Evolutionary conservation across 2,113 vertebrate genomes (phyloP), one percentile per base, ranked within the genome.

Genomic region (Pachycephala philippinensis): DNA sequence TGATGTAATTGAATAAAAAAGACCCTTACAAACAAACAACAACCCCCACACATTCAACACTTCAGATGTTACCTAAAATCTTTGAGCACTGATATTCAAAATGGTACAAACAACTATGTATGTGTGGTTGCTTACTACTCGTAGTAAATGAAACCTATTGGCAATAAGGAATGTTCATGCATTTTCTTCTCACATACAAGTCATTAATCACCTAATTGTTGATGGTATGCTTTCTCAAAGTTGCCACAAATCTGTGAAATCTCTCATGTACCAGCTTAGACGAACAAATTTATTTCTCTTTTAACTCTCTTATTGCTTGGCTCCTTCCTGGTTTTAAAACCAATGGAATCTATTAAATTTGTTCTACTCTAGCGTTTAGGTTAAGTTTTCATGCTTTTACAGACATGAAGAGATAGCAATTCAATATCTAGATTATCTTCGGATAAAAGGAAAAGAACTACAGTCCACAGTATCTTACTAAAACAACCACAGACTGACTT

Each of bases 1-100:
- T 65, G 9, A 3, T 35, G 2, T 18, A 61, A 45, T 37, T 18
- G 2, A 75, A 75, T 27, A 7, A 65, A 74, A 56, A n/a, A 37
- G 1, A 0, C 1, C 20, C 26, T 6, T 24, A 3, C 22, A 23
- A 27, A 53, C 24, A 28, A 47, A 15, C 2, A 27, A n/a, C n/a
- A n/a, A 15, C 10, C 2, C 11, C 5, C 8, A 4, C 9, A 3
- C 3, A 27, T 47, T 37, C 37, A 52, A 33, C 39, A 49, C 7
- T 64, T 79, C 39, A 52, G 17, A 64, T 35, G 10, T 66, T 68
- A 37, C 33, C 13, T n/a, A 42, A 84, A 69, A 27, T 33, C 12
- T 30, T 44, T 37, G 19, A 86, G 22, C 19, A 21, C 7, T 50
- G 31, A 45, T 30, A 64, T 14, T 60, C 7, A 70, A 86, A 83